A percentile compares a stretch with the other conserved stretches of the same genome.
Conservation (phyloP, 2,888 invertebrate species). For the Hydriomena furcata region DNA sequence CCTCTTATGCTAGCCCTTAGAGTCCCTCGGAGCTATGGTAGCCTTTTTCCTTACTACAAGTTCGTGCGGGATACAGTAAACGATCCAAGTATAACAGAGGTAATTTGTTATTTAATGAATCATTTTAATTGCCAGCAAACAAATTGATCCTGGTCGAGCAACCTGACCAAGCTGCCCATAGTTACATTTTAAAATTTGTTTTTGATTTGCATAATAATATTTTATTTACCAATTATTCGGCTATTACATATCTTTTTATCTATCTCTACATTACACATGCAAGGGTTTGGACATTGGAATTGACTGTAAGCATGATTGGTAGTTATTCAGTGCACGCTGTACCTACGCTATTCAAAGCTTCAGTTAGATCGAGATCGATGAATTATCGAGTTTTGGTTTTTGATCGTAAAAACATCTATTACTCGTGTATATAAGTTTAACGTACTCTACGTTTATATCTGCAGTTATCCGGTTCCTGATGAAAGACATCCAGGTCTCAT, state of each 20-base stretch:
- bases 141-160: too few species aligned
- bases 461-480: conserved; percentile 12
- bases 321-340: background rate
- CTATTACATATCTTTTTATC: conserved; percentile 11
- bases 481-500: conserved; percentile 12
- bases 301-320: too few species aligned
- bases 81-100: conserved; percentile 64
- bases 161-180: too few species aligned
- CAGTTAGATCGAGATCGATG: too few species aligned
- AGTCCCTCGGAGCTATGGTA: conserved; percentile 84
- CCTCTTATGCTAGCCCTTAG: conserved; percentile 67
- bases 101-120: conserved; percentile 32
- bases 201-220: conserved; percentile 7
- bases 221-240: background rate
- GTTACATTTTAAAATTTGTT: too few species aligned
- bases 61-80: conserved; percentile 79
- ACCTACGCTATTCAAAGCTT: too few species aligned
- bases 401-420: too few species aligned
- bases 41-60: conserved; percentile 85
- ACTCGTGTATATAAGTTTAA: too few species aligned
- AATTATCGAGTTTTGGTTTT: too few species aligned
- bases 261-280: too few species aligned
- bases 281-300: too few species aligned
- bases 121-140: conserved; percentile 1
- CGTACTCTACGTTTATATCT: too few species aligned